Base-by-base conservation (phyloP, 1,140 invertebrate species). In the Euschistus heros region DNA sequence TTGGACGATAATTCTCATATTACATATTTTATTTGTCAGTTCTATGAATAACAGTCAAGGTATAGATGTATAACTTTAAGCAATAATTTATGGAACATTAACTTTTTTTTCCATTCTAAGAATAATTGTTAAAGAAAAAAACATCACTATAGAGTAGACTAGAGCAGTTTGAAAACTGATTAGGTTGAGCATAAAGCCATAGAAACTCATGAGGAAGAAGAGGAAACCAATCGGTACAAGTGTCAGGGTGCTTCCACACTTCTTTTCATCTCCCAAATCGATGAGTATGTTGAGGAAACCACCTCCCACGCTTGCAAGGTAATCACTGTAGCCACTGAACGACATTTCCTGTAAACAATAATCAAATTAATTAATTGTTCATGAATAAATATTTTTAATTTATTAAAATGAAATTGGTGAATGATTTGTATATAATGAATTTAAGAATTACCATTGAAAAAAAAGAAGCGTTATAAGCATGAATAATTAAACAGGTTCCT, bases 261-360 rank as follows among this genome's bases (percentile, higher is more conserved):
- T 8, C 14, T 20, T 24, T 5, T 26, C 4, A 5, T 24, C 54
- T 2, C 54, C 54, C 6, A 57, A 2, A 18, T 57, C 54, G 20
- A 57, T 24, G 54, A 57, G 54, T 4, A 26, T 24, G 15, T 24
- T 24, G 14, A 57, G 18, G 54, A 57, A 57, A 3, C 54, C 54
- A 8, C 24, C 24, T 17, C 54, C 54, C 0, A 57, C 54, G 24
- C 24, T 57, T 2, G 24, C 54, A 7, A 57, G 20, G 24, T 20
- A 17, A 15, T 57, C 54, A 24, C 54, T 57, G 54, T 57, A 57
- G 54, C 54, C 54, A 15, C 54, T 57, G 54, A 57, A 57, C 10
- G 54, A 57, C 54, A 57, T 57, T 37, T 37, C 10, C 33, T 37
- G 33, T 13, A 6, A 37, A 37, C 33, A 37, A 6, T 37, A 37